Conservation (phyloP, 2,113 vertebrate genomes). For the Thomomys bottae region DNA sequence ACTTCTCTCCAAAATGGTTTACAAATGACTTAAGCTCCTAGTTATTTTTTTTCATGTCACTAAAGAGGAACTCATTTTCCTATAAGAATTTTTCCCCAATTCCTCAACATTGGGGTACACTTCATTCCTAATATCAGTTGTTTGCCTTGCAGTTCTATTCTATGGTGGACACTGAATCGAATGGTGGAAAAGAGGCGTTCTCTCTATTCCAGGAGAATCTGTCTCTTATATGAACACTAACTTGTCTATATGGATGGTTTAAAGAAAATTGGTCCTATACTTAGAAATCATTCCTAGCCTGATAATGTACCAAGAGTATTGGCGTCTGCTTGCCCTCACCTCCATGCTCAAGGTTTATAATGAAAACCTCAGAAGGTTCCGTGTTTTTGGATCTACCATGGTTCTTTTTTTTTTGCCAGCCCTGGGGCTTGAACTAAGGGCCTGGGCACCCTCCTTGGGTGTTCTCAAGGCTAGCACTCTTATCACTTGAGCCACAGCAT, state of each 20-base stretch:
- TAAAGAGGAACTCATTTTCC: background rate
- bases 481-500: too few relatives aligned
- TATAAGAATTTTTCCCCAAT: background rate
- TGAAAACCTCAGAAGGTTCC: background rate
- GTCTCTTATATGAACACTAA: background rate
- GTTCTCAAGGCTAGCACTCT: too few relatives aligned
- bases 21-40: background rate
- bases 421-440: too few relatives aligned
- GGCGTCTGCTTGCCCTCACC: background rate
- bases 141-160: background rate
- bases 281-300: background rate
- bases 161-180: background rate
- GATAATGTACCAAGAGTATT: background rate
- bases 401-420: too few relatives aligned
- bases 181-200: background rate
- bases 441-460: too few relatives aligned
- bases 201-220: background rate
- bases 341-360: background rate
- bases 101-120: background rate
- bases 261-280: background rate
- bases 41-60: background rate
- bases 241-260: background rate
- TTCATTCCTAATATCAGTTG: background rate
- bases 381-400: background rate
- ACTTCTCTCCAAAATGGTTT: conserved; percentile 29